Conservation (phyloP, 2,113 vertebrate genomes). For the Cavia porcellus region DNA sequence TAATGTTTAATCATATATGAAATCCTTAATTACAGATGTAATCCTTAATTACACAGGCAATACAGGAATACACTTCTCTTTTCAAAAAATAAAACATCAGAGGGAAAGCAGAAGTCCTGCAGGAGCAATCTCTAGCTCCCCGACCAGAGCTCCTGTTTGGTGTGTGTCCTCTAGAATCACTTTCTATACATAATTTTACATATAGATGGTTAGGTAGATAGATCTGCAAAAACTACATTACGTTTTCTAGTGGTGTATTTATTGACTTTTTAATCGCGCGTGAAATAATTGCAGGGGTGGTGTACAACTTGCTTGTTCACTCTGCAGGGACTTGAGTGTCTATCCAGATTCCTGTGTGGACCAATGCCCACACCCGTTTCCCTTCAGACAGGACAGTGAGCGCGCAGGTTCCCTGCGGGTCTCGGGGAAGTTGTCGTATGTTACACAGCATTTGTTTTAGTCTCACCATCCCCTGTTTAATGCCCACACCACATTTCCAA, state of each 20-base stretch:
- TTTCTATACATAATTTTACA: neutral
- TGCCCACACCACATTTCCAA: neutral
- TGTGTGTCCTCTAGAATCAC: accelerated
- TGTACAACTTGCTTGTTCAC: neutral
- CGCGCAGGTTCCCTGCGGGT: neutral
- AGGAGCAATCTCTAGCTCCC: neutral
- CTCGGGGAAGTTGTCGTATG: neutral
- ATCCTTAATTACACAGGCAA: neutral
- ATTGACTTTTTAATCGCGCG: neutral
- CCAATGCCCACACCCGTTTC: neutral
- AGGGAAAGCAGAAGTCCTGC: neutral
- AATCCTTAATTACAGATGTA: conserved; percentile 42
- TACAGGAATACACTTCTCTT: neutral
- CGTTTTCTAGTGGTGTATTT: too few species aligned
- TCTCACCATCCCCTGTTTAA: neutral
- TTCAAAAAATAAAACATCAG: neutral
- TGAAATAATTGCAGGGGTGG: neutral
- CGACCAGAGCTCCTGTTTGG: neutral
- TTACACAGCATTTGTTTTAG: too few species aligned
- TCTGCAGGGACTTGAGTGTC: neutral
- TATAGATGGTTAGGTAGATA: neutral
- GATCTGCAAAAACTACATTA: neutral
- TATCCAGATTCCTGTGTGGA: neutral
- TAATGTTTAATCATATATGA: neutral
- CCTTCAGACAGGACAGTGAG: too few species aligned